phyloP scores from a whole-genome alignment of 2,888 invertebrate genomes.

The Craniophora ligustri region DNA sequence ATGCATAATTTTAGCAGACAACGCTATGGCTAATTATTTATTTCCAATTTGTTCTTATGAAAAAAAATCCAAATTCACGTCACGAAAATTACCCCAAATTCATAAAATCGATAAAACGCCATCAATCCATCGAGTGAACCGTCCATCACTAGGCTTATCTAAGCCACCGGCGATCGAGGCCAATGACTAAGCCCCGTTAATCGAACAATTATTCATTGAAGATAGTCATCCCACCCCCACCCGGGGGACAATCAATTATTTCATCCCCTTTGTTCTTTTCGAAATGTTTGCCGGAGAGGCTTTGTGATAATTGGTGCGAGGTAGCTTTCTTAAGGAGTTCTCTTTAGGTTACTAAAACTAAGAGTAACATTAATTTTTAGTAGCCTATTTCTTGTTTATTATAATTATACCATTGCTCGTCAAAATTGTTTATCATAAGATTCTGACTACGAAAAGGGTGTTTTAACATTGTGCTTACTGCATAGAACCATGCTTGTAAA shows the following conservation, averaged over 20 bases:
- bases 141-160: conserved; percentile 65
- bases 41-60: too few species aligned
- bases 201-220: conserved; percentile 86
- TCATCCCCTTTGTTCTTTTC: conserved; percentile 52
- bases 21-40: too few species aligned
- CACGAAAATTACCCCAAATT: background rate
- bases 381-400: too few species aligned
- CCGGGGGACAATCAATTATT: conserved; percentile 57
- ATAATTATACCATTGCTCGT: too few species aligned
- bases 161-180: conserved; percentile 72
- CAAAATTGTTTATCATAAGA: too few species aligned
- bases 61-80: too few species aligned
- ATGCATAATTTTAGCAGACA: too few species aligned
- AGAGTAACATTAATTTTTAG: too few species aligned
- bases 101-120: conserved; percentile 19
- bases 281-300: conserved; percentile 25
- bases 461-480: too few species aligned
- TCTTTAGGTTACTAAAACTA: background rate
- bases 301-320: conserved; percentile 14
- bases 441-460: too few species aligned
- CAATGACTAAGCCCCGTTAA: conserved; percentile 84
- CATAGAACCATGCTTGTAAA: too few species aligned
- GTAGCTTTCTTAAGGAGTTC: conserved; percentile 11
- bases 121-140: conserved; percentile 26
- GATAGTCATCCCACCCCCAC: conserved; percentile 62